These are phyloP conservation scores for Mesorhabditis spiculigera DNA, from an alignment of 2,888 invertebrate species.

Conservation along the genomic window DNA sequence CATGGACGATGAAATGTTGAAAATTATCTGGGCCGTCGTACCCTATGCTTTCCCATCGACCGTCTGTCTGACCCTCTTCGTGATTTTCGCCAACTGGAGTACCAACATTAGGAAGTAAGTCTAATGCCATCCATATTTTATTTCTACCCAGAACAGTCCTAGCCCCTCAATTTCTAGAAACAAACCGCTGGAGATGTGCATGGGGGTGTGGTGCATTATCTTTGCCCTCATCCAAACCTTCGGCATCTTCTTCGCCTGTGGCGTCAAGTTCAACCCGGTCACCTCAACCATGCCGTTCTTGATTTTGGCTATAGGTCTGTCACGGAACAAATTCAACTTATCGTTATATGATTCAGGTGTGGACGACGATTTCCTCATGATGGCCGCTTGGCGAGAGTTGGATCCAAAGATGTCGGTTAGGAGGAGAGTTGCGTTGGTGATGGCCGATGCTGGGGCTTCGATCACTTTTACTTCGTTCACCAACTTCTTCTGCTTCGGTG, in stretches of 20 bases:
- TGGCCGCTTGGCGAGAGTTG: slow-evolving; percentile 56
- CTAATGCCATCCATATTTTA: too few relatives aligned
- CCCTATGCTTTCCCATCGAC: slow-evolving; percentile 56
- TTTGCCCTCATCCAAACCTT: slow-evolving; percentile 52
- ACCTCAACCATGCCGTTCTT: slow-evolving; percentile 57
- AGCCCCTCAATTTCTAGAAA: slow-evolving; percentile 29
- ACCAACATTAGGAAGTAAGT: slow-evolving; percentile 26
- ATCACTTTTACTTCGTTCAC: slow-evolving; percentile 58
- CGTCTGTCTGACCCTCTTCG: slow-evolving; percentile 51
- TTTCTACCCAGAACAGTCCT: too few relatives aligned
- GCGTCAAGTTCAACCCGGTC: slow-evolving; percentile 55
- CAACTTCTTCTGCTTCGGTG: slow-evolving; percentile 57
- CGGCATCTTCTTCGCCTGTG: slow-evolving; percentile 52
- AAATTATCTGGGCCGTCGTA: slow-evolving; percentile 54
- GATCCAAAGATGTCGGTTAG: slow-evolving; percentile 33
- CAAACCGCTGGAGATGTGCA: slow-evolving; percentile 55
- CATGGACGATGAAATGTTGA: slow-evolving; percentile 57
- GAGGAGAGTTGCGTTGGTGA: slow-evolving; percentile 47
- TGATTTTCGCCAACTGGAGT: slow-evolving; percentile 51
- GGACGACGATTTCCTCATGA: slow-evolving; percentile 55
- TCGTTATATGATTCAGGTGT: slow-evolving; percentile 29
- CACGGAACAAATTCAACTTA: not conserved
- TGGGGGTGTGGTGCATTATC: slow-evolving; percentile 54
- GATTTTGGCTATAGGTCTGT: slow-evolving; percentile 46
- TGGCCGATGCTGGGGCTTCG: slow-evolving; percentile 56